Percentiles rank a stretch among this genome's conserved stretches.
Evolutionary conservation across 30 jellyfish, hydroid and myxozoan genomes (phyloP).

Genomic region (Aurelia coerulea): DNA sequence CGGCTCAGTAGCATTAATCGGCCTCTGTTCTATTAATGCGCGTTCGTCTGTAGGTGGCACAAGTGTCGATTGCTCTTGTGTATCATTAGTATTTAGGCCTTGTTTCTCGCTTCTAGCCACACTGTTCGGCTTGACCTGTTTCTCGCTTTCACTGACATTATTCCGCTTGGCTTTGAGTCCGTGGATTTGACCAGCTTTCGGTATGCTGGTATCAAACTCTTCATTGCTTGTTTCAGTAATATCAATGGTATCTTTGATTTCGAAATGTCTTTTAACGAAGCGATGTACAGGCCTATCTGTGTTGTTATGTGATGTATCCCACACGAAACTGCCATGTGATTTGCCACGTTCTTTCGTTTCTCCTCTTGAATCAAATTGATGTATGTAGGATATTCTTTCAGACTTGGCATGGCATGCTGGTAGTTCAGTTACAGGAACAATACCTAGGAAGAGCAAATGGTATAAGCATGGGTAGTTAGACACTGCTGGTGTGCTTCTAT

Average conservation of each 20-base stretch:
- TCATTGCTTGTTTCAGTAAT: not conserved
- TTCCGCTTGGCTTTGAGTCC: not conserved
- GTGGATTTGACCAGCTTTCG: not conserved
- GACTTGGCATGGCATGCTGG: conserved; percentile 21
- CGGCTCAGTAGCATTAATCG: too few relatives aligned
- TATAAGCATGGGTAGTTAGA: too few relatives aligned
- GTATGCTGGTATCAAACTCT: not conserved
- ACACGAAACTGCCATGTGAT: conserved; percentile 80
- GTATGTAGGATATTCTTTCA: conserved; percentile 72
- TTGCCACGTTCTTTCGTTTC: conserved; percentile 73
- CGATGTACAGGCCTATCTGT: conserved; percentile 5
- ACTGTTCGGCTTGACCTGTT: too few relatives aligned
- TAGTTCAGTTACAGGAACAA: conserved; percentile 62
- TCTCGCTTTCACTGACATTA: too few relatives aligned
- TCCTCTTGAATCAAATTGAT: conserved; percentile 72
- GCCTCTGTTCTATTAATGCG: too few relatives aligned
- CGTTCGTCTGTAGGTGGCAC: too few relatives aligned
- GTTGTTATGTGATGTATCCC: conserved; percentile 59
- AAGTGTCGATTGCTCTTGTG: too few relatives aligned
- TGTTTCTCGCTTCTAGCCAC: too few relatives aligned
- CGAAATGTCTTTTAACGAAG: conserved; percentile 43
- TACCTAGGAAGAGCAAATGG: not conserved
- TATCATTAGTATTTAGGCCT: too few relatives aligned
- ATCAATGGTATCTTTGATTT: not conserved
- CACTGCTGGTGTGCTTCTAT: too few relatives aligned